Conservation (phyloP, 2,888 invertebrate genomes). For the Therioaphis trifolii region DNA sequence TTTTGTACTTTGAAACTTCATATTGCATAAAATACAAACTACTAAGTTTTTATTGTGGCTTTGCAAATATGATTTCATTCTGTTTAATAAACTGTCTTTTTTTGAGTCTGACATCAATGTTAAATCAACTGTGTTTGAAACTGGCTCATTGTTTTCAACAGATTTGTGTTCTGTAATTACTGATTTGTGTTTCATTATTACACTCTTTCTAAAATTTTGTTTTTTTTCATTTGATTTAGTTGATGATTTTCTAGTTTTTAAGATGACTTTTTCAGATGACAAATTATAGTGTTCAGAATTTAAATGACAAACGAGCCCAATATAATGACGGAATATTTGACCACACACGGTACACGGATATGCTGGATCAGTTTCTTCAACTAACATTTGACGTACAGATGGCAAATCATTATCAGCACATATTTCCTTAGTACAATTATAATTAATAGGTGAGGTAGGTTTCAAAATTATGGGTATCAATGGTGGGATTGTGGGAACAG, state of each 20-base stretch:
- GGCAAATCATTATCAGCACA: slow-evolving; percentile 18
- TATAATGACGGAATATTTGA: slow-evolving; percentile 54
- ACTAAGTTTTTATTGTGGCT: slow-evolving; percentile 5
- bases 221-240: slow-evolving; percentile 1
- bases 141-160: slow-evolving; percentile 12
- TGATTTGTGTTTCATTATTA: neutral
- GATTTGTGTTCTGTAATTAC: neutral
- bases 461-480: slow-evolving; percentile 1
- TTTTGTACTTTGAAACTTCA: slow-evolving; percentile 32
- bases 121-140: slow-evolving; percentile 51
- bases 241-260: neutral
- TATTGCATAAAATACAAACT: slow-evolving; percentile 54
- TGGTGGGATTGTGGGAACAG: neutral
- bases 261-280: neutral
- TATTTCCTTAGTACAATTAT: too few species aligned
- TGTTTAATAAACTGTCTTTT: slow-evolving; percentile 41
- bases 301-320: slow-evolving; percentile 42
- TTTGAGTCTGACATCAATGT: slow-evolving; percentile 24
- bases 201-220: neutral
- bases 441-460: neutral
- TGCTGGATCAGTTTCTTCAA: slow-evolving; percentile 49
- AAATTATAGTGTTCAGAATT: slow-evolving; percentile 33
- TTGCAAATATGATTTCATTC: slow-evolving; percentile 46
- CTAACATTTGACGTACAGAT: slow-evolving; percentile 27
- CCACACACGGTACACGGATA: slow-evolving; percentile 27